Conservation (phyloP, 1,140 invertebrate species). For the Charaxes varanes region DNA sequence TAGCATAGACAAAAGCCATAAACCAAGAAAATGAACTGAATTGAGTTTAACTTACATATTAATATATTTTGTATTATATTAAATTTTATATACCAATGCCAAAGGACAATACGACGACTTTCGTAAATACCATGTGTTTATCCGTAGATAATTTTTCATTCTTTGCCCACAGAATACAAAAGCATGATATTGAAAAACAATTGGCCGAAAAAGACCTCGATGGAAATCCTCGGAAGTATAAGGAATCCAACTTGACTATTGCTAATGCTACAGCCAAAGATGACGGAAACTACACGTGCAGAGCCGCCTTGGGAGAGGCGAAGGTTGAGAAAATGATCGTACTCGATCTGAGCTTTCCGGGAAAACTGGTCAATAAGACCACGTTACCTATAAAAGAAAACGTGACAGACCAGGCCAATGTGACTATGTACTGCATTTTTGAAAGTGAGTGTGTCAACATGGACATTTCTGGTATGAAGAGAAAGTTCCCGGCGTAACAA, state of each 20-base stretch:
- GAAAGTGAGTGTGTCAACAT: conserved; percentile 61
- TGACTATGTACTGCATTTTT: conserved; percentile 49
- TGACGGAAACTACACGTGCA: conserved; percentile 75
- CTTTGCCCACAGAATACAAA: conserved; percentile 31
- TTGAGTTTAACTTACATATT: too few relatives aligned
- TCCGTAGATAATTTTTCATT: too few relatives aligned
- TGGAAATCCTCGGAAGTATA: conserved; percentile 36
- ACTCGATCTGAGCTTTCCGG: conserved; percentile 47
- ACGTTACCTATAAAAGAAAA: conserved; percentile 37
- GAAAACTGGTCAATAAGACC: conserved; percentile 35
- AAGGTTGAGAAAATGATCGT: conserved; percentile 23
- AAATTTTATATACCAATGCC: too few relatives aligned
- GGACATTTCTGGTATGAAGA: too few relatives aligned
- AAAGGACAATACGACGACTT: too few relatives aligned
- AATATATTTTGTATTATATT: too few relatives aligned
- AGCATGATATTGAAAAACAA: conserved; percentile 24
- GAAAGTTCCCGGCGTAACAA: too few relatives aligned
- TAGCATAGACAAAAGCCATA: too few relatives aligned
- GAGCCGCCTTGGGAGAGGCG: conserved; percentile 34
- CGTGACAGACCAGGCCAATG: conserved; percentile 34
- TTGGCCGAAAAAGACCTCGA: conserved; percentile 35
- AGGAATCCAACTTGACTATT: conserved; percentile 60
- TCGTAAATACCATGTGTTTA: too few relatives aligned
- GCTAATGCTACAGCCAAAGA: conserved; percentile 68
- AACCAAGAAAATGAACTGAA: too few relatives aligned